phyloP scores from a whole-genome alignment of 2,888 invertebrate genomes.

The Drosophila setosimentum region DNA sequence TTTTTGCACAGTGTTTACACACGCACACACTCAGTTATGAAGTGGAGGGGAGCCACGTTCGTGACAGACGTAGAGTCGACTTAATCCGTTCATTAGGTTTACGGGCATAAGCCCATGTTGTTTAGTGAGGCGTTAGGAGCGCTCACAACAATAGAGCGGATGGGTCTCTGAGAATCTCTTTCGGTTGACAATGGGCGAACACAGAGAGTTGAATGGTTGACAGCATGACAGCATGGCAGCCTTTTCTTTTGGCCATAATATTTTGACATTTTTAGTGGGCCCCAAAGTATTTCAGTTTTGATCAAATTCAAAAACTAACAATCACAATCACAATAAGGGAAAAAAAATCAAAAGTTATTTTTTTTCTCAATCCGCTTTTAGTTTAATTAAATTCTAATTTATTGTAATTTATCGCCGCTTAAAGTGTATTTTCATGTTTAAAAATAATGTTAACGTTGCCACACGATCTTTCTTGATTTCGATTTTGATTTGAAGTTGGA shows the following conservation, averaged over 20 bases:
- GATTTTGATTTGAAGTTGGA: constrained; percentile 37
- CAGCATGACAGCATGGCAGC: constrained; percentile 75
- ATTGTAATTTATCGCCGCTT: constrained; percentile 70
- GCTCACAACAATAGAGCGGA: constrained; percentile 57
- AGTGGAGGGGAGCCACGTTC: constrained; percentile 3
- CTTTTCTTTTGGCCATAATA: constrained; percentile 67
- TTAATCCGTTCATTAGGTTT: constrained; percentile 83
- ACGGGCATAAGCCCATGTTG: constrained; percentile 76
- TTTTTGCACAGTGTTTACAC: not conserved
- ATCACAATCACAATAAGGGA: not conserved
- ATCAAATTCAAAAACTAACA: constrained; percentile 24
- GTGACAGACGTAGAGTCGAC: constrained; percentile 55
- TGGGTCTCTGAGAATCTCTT: constrained; percentile 13
- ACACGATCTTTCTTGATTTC: constrained; percentile 39
- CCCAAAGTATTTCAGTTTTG: constrained; percentile 59
- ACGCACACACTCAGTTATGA: constrained; percentile 7
- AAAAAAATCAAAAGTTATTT: constrained; percentile 25
- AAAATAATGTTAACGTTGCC: constrained; percentile 50
- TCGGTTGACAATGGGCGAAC: constrained; percentile 54
- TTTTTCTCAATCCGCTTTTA: constrained; percentile 39
- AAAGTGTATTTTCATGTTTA: constrained; percentile 76
- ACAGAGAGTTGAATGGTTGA: constrained; percentile 65
- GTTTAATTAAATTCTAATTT: constrained; percentile 80
- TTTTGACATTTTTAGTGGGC: constrained; percentile 81
- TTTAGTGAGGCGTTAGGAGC: constrained; percentile 76